A percentile compares a stretch with the other conserved stretches of the same genome.
Conservation (phyloP, 2,797 vertebrate genomes). For the Masticophis lateralis region DNA sequence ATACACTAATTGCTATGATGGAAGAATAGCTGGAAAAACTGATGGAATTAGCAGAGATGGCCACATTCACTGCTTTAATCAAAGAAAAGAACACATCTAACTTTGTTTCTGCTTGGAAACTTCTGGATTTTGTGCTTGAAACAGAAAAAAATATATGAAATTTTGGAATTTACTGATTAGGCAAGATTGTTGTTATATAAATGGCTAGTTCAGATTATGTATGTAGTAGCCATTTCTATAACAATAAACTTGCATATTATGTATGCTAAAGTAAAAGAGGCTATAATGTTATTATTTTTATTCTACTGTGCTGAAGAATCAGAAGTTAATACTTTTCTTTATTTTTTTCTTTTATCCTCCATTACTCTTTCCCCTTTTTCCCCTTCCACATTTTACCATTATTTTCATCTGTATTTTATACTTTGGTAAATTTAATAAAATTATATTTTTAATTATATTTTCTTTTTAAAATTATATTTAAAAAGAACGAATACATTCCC, state of each 20-base stretch:
- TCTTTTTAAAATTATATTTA: not conserved
- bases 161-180: no score
- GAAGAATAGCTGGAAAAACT: no score
- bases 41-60: no score
- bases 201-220: no score
- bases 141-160: no score
- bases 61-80: no score
- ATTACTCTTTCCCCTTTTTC: not conserved
- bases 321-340: not conserved
- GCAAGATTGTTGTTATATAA: no score
- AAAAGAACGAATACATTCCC: not conserved
- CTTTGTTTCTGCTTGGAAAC: no score
- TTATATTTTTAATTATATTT: not conserved
- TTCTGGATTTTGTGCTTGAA: no score
- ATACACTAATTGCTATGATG: no score
- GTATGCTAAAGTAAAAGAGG: not conserved
- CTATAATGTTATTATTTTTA: not conserved
- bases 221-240: not conserved
- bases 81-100: no score
- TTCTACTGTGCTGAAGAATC: not conserved
- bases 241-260: not conserved
- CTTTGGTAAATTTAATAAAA: not conserved
- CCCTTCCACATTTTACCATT: not conserved
- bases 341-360: not conserved
- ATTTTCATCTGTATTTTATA: not conserved